Evolutionary conservation across 2,888 invertebrate genomes (phyloP).

Genomic region (Therioaphis trifolii): DNA sequence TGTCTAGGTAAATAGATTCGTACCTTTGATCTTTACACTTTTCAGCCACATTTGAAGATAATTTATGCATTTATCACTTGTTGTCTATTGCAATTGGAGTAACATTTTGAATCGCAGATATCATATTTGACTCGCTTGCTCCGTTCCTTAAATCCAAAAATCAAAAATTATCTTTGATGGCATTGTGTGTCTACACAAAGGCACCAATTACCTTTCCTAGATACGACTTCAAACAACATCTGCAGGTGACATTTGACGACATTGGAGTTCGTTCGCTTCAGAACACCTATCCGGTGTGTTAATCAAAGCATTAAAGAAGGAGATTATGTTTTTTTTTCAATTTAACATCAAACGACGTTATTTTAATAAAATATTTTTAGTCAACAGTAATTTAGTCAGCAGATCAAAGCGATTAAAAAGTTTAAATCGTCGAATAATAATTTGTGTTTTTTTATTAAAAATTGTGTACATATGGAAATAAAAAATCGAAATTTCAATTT

Average conservation of each 20-base stretch:
- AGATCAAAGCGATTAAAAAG: no score
- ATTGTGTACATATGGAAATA: no score
- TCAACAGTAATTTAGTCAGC: no score
- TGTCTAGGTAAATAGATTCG: no score
- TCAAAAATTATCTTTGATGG: constrained; percentile 16
- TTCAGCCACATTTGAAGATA: no score
- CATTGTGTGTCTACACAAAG: constrained; percentile 5
- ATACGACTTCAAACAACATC: constrained; percentile 44
- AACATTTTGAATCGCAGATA: neutral
- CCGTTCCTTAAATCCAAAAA: neutral
- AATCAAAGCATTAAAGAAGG: neutral
- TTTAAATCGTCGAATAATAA: no score
- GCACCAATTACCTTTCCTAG: constrained; percentile 33
- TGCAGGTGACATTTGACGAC: constrained; percentile 40
- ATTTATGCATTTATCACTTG: neutral
- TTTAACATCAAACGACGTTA: neutral
- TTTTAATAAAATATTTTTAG: neutral
- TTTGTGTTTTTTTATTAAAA: no score
- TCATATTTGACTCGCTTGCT: neutral
- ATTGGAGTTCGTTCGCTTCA: neutral
- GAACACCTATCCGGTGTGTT: neutral
- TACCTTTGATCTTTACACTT: no score
- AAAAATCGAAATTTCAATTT: no score
- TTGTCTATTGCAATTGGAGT: neutral
- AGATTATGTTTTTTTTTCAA: neutral